These are phyloP conservation scores for Parthenolecanium corni DNA, from an alignment of 2,888 invertebrate genomes.

Conservation along the genomic window DNA sequence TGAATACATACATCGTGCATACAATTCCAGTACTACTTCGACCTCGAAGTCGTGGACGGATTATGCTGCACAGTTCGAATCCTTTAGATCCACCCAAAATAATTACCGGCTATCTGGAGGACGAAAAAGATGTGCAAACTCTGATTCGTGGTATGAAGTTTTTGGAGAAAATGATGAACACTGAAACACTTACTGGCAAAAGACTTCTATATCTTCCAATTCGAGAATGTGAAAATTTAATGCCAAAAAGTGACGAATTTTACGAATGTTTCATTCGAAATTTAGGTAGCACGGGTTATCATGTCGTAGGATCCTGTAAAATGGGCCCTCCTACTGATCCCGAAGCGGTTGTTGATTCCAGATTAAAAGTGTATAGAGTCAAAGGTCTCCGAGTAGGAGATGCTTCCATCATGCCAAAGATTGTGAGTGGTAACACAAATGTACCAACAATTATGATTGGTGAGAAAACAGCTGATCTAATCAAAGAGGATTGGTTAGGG, in stretches of 20 bases:
- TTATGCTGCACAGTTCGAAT: background rate
- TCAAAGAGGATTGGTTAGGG: slow-evolving; percentile 12
- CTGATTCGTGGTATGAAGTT: background rate
- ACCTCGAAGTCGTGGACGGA: slow-evolving; percentile 10
- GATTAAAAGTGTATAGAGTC: slow-evolving; percentile 3
- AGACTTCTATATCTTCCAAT: background rate
- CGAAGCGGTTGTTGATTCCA: slow-evolving; percentile 5
- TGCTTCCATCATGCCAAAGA: slow-evolving; percentile 16
- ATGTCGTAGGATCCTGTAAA: slow-evolving; percentile 11
- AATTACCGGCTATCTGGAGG: slow-evolving; percentile 4
- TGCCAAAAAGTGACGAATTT: background rate
- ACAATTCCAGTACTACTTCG: background rate
- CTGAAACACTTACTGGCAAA: background rate
- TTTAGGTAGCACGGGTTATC: slow-evolving; percentile 9
- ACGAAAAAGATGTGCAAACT: slow-evolving; percentile 1
- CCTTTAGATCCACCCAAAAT: background rate
- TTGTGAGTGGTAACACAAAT: slow-evolving; percentile 17
- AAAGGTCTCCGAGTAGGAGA: slow-evolving; percentile 6
- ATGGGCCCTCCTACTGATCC: slow-evolving; percentile 19
- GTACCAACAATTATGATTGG: slow-evolving; percentile 20
- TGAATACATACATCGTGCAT: background rate
- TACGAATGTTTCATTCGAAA: slow-evolving; percentile 10
- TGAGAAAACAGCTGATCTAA: slow-evolving; percentile 12
- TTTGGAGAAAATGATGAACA: background rate
- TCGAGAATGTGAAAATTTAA: background rate